Base-by-base conservation (phyloP, 1,140 invertebrate species). In the Drosophila jambulina region DNA sequence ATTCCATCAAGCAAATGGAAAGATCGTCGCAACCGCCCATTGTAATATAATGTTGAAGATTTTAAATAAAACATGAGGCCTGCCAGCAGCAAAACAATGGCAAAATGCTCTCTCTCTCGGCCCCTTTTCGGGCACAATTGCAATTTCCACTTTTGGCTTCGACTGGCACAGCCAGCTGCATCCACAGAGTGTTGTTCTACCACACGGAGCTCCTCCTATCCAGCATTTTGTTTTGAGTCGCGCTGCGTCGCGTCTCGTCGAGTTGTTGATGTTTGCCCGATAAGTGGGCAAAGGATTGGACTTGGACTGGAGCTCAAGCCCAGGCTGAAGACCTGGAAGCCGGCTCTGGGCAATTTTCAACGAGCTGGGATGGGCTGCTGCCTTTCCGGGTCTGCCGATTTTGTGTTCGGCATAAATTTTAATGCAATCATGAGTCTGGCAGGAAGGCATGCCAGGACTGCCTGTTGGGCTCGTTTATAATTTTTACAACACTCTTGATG, bases 41-140 rank as follows among this genome's bases (percentile, higher is more conserved):
- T 85, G 82, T 80, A 78, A 80, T 85, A 80, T 80, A 69, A 85
- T 85, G 78, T 78, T 85, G 51, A 80, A 58, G 72, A 65, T 80
- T 74, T 84, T 85, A 85, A 85, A 85, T 85, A 85, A 85, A 85
- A 85, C 82, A 85, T 85, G 82, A 69, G 54, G 70, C 29, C 69
- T 32, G 60, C 58, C 78, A 68, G 9, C 19, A 38, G 36, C 49
- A 49, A 79, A 79, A 79, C 77, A 79, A 79, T 79, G 77, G 58
- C 63, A 34, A 57, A 64, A 51, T 49, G 34, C 42, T 48, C 25
- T 69, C 64, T 19, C 19, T 6, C 48, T 29, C 32, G 46, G n/a
- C 48, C 43, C 40, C 77, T 67, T 82, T 83, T 83, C 75, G 81
- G 81, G 80, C 81, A 83, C 71, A 85, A 84, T 85, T 85, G 82